Conservation (phyloP, 2,797 vertebrate species). For the Sitta carolinensis region DNA sequence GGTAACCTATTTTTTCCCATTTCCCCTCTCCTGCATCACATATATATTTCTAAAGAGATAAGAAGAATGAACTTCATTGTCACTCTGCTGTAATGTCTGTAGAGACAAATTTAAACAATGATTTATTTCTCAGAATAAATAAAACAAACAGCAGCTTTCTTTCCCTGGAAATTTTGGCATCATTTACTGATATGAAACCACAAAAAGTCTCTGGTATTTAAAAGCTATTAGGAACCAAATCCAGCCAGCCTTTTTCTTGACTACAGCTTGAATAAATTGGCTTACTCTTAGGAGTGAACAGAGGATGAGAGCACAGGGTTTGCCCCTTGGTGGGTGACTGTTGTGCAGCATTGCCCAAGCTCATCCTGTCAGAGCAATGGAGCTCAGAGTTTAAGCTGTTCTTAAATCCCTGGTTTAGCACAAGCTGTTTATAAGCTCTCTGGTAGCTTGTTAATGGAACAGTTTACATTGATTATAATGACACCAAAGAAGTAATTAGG, state of each 20-base stretch:
- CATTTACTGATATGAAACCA: background rate
- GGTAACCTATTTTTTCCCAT: background rate
- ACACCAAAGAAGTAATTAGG: background rate
- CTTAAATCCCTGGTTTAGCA: background rate
- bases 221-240: background rate
- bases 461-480: background rate
- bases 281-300: background rate
- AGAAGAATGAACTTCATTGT: background rate
- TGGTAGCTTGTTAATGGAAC: background rate
- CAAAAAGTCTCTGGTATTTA: background rate
- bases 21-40: background rate
- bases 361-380: background rate
- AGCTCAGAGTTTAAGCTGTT: background rate
- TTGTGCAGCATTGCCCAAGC: background rate
- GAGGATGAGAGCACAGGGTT: background rate
- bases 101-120: background rate
- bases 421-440: background rate
- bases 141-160: background rate
- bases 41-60: background rate
- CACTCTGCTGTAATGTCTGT: background rate
- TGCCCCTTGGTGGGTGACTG: background rate
- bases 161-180: background rate
- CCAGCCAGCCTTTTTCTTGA: background rate
- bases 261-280: background rate
- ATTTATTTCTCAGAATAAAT: background rate